Conservation (phyloP, 2,113 vertebrate species). For the Haemorhous mexicanus region DNA sequence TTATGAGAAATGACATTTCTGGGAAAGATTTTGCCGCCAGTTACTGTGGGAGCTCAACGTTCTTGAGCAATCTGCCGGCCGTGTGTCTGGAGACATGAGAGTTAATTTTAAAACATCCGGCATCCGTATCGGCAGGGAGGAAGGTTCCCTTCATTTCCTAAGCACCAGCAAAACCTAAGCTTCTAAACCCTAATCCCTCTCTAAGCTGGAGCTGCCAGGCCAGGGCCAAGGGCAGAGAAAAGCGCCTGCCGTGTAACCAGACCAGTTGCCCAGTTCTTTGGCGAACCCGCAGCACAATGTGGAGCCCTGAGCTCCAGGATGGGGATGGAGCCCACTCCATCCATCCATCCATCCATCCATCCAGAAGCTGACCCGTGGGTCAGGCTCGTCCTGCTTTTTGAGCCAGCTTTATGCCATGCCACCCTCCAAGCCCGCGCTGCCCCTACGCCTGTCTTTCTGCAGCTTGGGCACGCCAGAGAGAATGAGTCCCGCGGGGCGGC, state of each 20-base stretch:
- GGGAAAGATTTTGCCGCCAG: neutral
- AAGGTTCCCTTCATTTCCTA: slow-evolving; percentile 33
- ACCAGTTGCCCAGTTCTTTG: fast-evolving
- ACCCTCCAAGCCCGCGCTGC: fast-evolving
- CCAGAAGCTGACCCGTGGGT: fast-evolving
- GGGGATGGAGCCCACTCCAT: neutral
- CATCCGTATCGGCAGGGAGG: neutral
- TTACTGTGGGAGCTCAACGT: neutral
- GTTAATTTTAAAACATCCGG: slow-evolving; percentile 37
- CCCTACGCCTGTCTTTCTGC: neutral
- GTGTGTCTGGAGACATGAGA: neutral
- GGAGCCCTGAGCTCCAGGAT: neutral
- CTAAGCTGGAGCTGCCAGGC: slow-evolving; percentile 27
- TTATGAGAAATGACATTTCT: neutral
- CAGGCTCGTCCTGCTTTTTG: neutral
- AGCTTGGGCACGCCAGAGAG: fast-evolving
- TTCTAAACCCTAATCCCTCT: slow-evolving; percentile 35
- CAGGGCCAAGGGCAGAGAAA: slow-evolving; percentile 15
- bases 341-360: neutral
- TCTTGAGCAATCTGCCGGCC: neutral
- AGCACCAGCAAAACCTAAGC: slow-evolving; percentile 43
- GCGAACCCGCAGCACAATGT: fast-evolving
- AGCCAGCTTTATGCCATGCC: neutral
- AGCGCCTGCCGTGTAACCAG: neutral
- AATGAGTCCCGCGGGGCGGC: fast-evolving